Percentiles rank a stretch among this genome's conserved stretches.
Evolutionary conservation across 2,113 vertebrate genomes (phyloP).

Genomic region (Hirundichthys speculiger): DNA sequence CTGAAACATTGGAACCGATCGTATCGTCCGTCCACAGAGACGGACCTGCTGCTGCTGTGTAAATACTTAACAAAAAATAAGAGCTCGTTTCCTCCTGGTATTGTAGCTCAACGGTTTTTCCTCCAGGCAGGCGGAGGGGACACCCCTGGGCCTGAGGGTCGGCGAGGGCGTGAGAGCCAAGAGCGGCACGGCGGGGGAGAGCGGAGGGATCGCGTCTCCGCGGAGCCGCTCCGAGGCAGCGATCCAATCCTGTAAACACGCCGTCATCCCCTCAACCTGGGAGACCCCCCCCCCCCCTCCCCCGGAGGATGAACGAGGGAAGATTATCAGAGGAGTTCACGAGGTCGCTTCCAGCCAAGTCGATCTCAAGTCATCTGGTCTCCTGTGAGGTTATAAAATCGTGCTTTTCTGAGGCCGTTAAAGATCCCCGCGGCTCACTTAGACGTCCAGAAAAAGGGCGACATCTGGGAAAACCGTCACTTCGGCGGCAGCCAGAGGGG

Average conservation of each 20-base stretch:
- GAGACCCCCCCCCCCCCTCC: conserved; percentile 26
- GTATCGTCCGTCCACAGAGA: conserved; percentile 28
- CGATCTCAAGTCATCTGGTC: conserved; percentile 6
- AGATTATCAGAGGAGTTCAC: conserved; percentile 42
- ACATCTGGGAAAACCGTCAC: conserved; percentile 3
- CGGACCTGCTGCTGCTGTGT: conserved; percentile 59
- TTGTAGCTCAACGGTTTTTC: conserved; percentile 42
- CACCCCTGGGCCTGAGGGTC: conserved; percentile 57
- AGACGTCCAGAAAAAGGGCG: not conserved
- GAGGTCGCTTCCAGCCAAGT: conserved; percentile 30
- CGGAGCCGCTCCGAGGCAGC: conserved; percentile 52
- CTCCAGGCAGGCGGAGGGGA: conserved; percentile 55
- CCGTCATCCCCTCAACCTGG: not conserved
- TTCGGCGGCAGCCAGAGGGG: not conserved
- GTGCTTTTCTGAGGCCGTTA: not conserved
- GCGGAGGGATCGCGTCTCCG: conserved; percentile 43
- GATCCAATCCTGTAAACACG: conserved; percentile 71
- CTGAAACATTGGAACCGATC: conserved; percentile 35
- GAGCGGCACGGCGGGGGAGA: conserved; percentile 42
- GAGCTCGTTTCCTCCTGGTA: conserved; percentile 18
- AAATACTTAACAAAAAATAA: conserved; percentile 48
- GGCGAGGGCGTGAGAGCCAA: conserved; percentile 70
- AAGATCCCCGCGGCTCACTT: not conserved
- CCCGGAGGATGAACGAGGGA: too few species aligned
- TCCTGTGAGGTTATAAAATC: not conserved